Conservation (phyloP, 2,888 invertebrate species). For the Sinopyrophorus schimmeli region DNA sequence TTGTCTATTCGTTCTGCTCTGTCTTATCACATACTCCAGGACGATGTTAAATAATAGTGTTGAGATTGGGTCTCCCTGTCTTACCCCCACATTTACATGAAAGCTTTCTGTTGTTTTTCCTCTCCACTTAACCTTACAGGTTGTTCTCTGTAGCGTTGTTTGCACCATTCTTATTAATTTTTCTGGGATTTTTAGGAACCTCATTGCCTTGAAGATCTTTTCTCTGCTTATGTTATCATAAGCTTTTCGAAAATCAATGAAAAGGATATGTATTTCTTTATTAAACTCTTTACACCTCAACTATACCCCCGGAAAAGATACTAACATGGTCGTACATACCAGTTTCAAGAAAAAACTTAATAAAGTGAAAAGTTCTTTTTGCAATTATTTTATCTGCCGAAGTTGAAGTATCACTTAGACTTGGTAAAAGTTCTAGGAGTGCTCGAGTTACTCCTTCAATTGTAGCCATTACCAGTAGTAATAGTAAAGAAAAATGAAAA, state of each 20-base stretch:
- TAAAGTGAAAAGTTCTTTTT: too few relatives aligned
- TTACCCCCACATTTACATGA: background rate
- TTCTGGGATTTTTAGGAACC: background rate
- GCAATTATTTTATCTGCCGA: too few relatives aligned
- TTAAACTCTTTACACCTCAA: too few relatives aligned
- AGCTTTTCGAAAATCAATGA: slow-evolving; percentile 3
- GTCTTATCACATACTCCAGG: slow-evolving; percentile 4
- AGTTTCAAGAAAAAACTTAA: too few relatives aligned
- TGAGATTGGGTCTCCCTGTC: slow-evolving; percentile 1
- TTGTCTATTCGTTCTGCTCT: slow-evolving; percentile 5
- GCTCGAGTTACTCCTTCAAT: too few relatives aligned
- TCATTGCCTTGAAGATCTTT: slow-evolving; percentile 3
- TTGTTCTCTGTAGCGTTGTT: slow-evolving; percentile 6
- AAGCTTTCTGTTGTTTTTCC: slow-evolving; percentile 10
- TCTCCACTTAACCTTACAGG: slow-evolving; percentile 8
- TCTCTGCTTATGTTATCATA: slow-evolving; percentile 3
- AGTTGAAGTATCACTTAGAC: too few relatives aligned
- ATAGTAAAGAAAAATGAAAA: too few relatives aligned
- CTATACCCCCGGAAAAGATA: too few relatives aligned
- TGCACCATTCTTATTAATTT: background rate
- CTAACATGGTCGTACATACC: too few relatives aligned
- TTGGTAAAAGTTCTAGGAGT: too few relatives aligned
- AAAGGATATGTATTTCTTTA: slow-evolving; percentile 8
- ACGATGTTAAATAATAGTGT: slow-evolving; percentile 10
- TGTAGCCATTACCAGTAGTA: too few relatives aligned